Conservation (phyloP, 2,888 invertebrate species). For the Tanytarsus gracilentus region DNA sequence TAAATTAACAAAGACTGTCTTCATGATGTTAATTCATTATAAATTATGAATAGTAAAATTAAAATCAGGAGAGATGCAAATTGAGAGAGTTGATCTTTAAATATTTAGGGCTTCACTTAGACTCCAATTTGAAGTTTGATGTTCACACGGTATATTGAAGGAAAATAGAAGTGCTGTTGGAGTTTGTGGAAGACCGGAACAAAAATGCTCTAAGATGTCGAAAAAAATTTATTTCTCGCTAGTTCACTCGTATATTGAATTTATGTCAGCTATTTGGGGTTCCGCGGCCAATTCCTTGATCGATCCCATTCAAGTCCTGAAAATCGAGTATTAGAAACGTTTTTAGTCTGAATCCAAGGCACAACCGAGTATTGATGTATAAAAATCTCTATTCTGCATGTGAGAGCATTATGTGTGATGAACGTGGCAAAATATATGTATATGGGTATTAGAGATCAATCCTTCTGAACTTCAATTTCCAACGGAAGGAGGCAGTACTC, state of each 20-base stretch:
- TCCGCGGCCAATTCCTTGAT: neutral
- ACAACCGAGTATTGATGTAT: neutral
- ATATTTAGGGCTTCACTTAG: neutral
- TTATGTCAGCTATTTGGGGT: neutral
- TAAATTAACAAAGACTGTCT: neutral
- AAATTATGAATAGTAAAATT: neutral
- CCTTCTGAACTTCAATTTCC: no score
- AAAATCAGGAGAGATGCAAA: neutral
- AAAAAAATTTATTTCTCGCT: neutral
- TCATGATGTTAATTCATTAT: neutral
- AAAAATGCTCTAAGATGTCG: neutral
- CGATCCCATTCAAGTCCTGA: neutral
- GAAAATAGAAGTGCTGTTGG: neutral
- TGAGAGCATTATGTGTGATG: no score
- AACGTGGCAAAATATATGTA: no score
- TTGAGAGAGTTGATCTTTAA: neutral
- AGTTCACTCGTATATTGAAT: neutral
- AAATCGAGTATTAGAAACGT: neutral
- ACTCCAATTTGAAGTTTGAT: neutral
- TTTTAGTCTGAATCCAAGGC: neutral
- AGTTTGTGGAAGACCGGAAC: neutral
- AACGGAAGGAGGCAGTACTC: no score
- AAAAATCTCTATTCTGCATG: no score
- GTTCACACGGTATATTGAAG: neutral
- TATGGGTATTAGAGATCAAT: no score